Conservation (phyloP, 2,888 invertebrate genomes). For the Pristionchus mayeri region DNA sequence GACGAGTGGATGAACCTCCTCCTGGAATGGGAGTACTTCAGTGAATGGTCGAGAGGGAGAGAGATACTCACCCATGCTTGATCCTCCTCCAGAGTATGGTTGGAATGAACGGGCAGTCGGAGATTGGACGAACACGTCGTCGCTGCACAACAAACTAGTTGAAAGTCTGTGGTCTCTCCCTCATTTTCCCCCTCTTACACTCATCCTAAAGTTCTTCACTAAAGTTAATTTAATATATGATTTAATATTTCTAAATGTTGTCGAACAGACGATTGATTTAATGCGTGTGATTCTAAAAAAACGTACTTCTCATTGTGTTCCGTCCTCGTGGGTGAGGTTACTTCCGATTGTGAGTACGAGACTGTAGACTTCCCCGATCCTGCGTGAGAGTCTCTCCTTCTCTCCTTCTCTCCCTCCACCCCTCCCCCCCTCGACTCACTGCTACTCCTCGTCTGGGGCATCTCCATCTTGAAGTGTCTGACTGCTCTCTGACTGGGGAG, state of each 20-base stretch:
- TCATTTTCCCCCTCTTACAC: too few relatives aligned
- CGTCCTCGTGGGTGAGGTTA: constrained; percentile 2
- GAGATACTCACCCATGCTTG: constrained; percentile 53
- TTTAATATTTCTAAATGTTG: background rate
- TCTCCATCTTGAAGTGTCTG: constrained; percentile 62
- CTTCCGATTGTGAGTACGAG: constrained; percentile 28
- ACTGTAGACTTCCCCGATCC: constrained; percentile 25
- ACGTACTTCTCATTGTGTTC: background rate
- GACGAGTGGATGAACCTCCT: constrained; percentile 52
- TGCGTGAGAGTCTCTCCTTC: background rate
- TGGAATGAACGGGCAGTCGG: constrained; percentile 28
- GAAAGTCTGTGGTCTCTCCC: too few relatives aligned
- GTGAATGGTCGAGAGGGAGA: background rate
- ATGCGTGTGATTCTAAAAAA: too few relatives aligned
- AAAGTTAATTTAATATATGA: too few relatives aligned
- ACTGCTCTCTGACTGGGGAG: constrained; percentile 82
- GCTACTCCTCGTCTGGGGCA: constrained; percentile 52
- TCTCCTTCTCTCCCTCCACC: background rate
- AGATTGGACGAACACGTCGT: constrained; percentile 14
- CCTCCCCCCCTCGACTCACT: constrained; percentile 20
- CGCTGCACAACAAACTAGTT: background rate
- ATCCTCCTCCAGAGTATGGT: constrained; percentile 54
- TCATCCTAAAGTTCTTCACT: too few relatives aligned
- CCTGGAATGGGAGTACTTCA: constrained; percentile 11
- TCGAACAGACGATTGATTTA: too few relatives aligned